Evolutionary conservation across 2,888 invertebrate species (phyloP), one percentile per base, ranked within the genome.

Genomic region (Sesamia inferens): DNA sequence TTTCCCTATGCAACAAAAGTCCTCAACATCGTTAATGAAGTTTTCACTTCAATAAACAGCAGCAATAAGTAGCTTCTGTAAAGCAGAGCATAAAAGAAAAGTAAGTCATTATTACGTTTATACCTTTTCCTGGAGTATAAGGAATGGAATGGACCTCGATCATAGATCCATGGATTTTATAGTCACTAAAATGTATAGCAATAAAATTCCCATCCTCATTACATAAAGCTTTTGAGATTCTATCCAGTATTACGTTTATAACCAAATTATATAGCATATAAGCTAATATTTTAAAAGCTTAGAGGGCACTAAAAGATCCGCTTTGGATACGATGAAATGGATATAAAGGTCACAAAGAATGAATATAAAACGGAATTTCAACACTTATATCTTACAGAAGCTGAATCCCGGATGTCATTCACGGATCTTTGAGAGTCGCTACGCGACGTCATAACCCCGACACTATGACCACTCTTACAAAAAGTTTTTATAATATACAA

Each of bases 141-240:
- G 7, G 31, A 72, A 68, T 39, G 5, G 31, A 72, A 68, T 39
- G 5, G 61, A 24, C 64, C 42, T 68, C 68, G 57, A 44, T 71
- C 71, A 31, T 24, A 44, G 14, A 66, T 66, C 24, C 57, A 61
- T 13, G 8, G 57, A 61, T 76, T 77, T 66, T 72, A 77, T 66
- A 39, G 77, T n/a, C 58, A 72, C 42, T 81, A 44, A 79, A 81
- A 76, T 31, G 68, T 31, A 72, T 65, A 51, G 44, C 55, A 59
- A 79, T 59, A 59, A 75, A 79, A 70, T 14, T 47, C 6, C 51
- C 16, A 44, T 69, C n/a, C 42, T 62, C 16, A 67, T 69, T 74
- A 48, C 47, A 39, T 69, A 42, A 39, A 79, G 42, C n/a, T 68
- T 63, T 54, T 44, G 24, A 51, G 24, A 58, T 58, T 16, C 13